Percentiles rank a stretch among this genome's conserved stretches.
Evolutionary conservation across 2,888 invertebrate genomes (phyloP).

Genomic region (Drosophila mimica): DNA sequence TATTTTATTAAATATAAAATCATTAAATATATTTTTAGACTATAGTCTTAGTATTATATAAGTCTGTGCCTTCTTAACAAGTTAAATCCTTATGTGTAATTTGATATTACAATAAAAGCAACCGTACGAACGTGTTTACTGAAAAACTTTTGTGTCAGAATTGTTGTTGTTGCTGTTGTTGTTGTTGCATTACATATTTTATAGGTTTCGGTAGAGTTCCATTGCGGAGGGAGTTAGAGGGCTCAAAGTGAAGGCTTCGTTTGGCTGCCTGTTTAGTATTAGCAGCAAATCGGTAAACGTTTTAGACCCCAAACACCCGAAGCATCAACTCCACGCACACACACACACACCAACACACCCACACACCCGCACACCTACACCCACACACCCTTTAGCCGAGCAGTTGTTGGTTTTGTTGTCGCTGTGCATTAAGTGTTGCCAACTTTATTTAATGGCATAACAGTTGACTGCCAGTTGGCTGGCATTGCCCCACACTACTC

Average conservation of each 20-base stretch:
- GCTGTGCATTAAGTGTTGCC: constrained; percentile 83
- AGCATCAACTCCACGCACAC: constrained; percentile 13
- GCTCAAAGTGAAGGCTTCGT: constrained; percentile 46
- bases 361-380: background rate
- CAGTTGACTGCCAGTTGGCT: constrained; percentile 81
- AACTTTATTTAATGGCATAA: constrained; percentile 83
- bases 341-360: background rate
- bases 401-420: constrained; percentile 69
- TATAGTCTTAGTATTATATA: background rate
- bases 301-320: constrained; percentile 51
- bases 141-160: constrained; percentile 1
- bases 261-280: constrained; percentile 66
- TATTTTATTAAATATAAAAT: background rate
- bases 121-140: constrained; percentile 23
- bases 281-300: constrained; percentile 75
- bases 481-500: constrained; percentile 44
- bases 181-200: constrained; percentile 57
- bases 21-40: background rate
- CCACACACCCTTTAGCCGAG: constrained; percentile 7
- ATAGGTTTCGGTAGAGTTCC: constrained; percentile 53
- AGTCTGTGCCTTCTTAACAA: background rate
- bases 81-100: constrained; percentile 1
- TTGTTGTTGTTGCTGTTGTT: constrained; percentile 27
- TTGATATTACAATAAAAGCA: constrained; percentile 6
- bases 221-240: constrained; percentile 1